Base-by-base conservation (phyloP, 2,888 invertebrate species). In the Phorcus lineatus region DNA sequence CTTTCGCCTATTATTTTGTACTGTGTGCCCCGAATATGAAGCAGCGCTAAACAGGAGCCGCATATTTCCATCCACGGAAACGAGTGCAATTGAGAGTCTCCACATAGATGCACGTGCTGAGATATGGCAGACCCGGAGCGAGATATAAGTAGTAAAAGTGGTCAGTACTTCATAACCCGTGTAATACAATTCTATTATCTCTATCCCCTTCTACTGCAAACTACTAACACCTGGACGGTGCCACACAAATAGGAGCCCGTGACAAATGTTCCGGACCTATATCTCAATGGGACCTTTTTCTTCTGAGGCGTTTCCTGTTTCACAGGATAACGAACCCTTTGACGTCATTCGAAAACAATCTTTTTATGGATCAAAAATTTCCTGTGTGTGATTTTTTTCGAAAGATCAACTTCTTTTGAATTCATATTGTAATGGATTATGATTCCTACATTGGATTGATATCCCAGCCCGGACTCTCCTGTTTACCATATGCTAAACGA, bases 11-110 rank as follows among this genome's bases (percentile, higher is more conserved):
- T 70, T 70, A 36, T 31, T 70, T 36, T 40, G 70, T 70, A 70
- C 70, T 36, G 70, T 36, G 19, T 70, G 40, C n/a, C 70, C 70
- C 70, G 70, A 70, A 70, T 70, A 70, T 40, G 70, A 70, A 31
- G 28, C 70, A 17, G 19, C 36, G 70, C 36, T 70, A 70, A 40
- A 31, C 70, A 70, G 36, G 36, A 36, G 19, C 70, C 17, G 19
- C 36, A 70, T 70, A 70, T 17, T 70, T 40, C 36, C n/a, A 36
- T 36, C 70, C 70, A 70, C 36, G 70, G 70, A 70, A 40, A 17
- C 40, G n/a, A 31, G 40, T 31, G 70, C 40, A 40, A 31, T 36
- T 4, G 40, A 36, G 19, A 70, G 36, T 40, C 70, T 36, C 24
- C 36, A 40, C 70, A 70, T 36, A 36, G 36, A 70, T 40, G 70